Conservation (phyloP, 2,797 vertebrate genomes). For the Melanotaenia trifasciata region DNA sequence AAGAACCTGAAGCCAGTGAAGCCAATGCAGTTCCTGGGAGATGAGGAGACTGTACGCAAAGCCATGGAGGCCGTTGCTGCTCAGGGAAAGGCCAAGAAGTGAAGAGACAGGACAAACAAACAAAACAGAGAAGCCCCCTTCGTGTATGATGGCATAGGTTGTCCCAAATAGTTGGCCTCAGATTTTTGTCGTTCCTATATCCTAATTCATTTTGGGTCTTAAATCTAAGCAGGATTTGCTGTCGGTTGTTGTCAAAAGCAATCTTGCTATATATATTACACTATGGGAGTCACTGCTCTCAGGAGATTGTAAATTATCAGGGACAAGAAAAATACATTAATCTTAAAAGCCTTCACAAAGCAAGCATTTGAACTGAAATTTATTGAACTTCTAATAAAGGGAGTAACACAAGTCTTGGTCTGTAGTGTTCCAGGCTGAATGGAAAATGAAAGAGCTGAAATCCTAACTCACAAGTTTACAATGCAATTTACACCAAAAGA, state of each 20-base stretch:
- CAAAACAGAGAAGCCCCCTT: neutral
- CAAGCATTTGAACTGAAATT: too few relatives aligned
- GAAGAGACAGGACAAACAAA: conserved; percentile 36
- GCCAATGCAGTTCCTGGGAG: conserved; percentile 94
- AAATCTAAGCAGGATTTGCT: conserved; percentile 23
- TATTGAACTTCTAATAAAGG: too few relatives aligned
- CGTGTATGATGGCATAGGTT: conserved; percentile 24
- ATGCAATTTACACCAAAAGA: neutral
- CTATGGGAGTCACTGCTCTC: conserved; percentile 32
- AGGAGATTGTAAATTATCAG: conserved; percentile 48
- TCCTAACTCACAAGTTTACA: neutral
- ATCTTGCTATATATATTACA: conserved; percentile 2
- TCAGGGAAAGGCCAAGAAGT: conserved; percentile 94
- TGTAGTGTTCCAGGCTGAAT: neutral
- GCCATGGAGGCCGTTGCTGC: conserved; percentile 94
- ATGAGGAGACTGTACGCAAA: conserved; percentile 93
- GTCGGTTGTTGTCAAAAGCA: conserved; percentile 22
- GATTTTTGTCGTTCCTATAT: conserved; percentile 38
- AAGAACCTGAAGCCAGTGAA: conserved; percentile 93
- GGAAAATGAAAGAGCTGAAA: neutral
- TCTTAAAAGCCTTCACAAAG: too few relatives aligned
- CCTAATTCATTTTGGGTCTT: conserved; percentile 38
- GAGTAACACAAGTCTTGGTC: neutral
- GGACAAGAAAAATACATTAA: neutral
- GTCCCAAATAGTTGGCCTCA: conserved; percentile 30